Conservation (phyloP, 2,888 invertebrate species). For the Rotaria sp. region DNA sequence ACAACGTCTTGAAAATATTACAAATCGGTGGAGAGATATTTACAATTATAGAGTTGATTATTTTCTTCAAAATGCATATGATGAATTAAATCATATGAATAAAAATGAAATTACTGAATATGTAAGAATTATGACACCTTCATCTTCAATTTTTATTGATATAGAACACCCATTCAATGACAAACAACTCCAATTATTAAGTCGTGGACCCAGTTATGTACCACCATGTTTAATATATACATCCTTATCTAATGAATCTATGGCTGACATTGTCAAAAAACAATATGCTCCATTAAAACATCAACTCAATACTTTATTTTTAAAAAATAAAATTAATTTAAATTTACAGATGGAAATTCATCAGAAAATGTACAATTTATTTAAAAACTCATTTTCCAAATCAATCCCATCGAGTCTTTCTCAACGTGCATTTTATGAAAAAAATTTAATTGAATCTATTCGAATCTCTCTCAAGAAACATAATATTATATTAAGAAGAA, state of each 20-base stretch:
- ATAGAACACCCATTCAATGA: neutral
- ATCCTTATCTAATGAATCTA: neutral
- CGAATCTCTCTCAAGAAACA: neutral
- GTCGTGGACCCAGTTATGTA: slow-evolving; percentile 1
- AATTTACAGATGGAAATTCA: too few relatives aligned
- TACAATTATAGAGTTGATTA: neutral
- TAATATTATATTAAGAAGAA: neutral
- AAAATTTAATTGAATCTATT: neutral
- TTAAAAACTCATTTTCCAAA: neutral
- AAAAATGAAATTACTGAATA: too few relatives aligned
- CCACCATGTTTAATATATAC: neutral
- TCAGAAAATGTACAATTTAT: too few relatives aligned
- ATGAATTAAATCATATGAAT: neutral
- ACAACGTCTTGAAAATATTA: neutral
- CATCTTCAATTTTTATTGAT: neutral
- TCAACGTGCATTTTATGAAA: neutral
- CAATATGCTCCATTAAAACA: neutral
- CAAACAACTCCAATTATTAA: neutral
- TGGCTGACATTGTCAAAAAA: neutral
- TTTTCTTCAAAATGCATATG: neutral
- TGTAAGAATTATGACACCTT: neutral
- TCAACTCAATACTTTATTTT: neutral
- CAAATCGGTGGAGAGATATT: neutral
- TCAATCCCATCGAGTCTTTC: neutral
- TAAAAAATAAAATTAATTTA: neutral